Conservation (phyloP, 2,113 vertebrate species). For the Naja naja region DNA sequence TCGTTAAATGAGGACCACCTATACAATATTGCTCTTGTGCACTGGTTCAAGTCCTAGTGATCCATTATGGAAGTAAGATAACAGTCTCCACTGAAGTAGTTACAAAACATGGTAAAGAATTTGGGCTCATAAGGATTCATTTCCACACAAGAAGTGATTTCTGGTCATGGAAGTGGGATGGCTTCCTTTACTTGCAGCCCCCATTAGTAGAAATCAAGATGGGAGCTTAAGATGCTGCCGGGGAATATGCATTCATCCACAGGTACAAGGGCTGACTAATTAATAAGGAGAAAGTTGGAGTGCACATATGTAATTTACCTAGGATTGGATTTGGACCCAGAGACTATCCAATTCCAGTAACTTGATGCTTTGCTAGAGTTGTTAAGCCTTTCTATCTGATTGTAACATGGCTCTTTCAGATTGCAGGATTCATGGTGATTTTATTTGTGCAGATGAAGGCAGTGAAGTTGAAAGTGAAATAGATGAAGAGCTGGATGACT, state of each 20-base stretch:
- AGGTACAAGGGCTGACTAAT: not conserved
- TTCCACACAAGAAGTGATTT: not conserved
- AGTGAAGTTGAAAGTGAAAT: slow-evolving; percentile 83
- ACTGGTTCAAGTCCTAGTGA: not conserved
- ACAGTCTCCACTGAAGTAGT: not conserved
- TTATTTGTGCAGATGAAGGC: slow-evolving; percentile 78
- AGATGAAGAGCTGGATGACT: slow-evolving; percentile 81
- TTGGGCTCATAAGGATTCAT: not conserved
- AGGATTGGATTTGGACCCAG: not conserved
- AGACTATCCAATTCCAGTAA: not conserved
- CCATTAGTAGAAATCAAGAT: not conserved
- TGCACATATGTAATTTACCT: not conserved
- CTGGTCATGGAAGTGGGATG: not conserved
- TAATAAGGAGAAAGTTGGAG: not conserved
- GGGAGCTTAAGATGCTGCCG: not conserved
- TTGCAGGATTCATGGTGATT: slow-evolving; percentile 53
- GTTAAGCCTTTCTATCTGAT: not conserved
- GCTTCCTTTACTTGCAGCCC: not conserved
- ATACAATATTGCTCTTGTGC: not conserved
- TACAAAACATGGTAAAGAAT: not conserved
- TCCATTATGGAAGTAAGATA: not conserved
- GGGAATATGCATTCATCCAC: not conserved
- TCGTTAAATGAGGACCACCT: not conserved
- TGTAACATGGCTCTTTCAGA: not conserved
- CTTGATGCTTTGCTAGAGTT: not conserved